Conservation (phyloP, 2,797 vertebrate species). For the Pterois miles region DNA sequence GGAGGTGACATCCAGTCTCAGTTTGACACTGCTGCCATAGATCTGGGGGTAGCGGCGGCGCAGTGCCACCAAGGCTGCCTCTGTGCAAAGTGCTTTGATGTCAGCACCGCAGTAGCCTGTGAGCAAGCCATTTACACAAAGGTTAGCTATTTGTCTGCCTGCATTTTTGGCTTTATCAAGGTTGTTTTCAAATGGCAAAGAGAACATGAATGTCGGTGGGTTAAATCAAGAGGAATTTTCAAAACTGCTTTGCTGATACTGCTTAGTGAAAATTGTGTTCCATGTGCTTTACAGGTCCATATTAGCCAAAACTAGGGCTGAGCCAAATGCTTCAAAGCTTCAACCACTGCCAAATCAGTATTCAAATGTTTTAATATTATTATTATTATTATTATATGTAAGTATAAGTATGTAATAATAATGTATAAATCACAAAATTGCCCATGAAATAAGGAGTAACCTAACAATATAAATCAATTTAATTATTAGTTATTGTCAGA, state of each 20-base stretch:
- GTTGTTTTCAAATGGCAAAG: neutral
- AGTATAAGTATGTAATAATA: no score
- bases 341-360: no score
- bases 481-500: no score
- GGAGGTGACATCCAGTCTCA: slow-evolving; percentile 93
- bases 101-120: slow-evolving; percentile 98
- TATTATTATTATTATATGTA: no score
- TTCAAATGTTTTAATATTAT: no score
- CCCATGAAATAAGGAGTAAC: no score
- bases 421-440: no score
- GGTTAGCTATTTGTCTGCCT: neutral
- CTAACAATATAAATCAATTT: no score
- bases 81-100: slow-evolving; percentile 99
- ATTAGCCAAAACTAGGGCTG: neutral
- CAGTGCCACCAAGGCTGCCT: slow-evolving; percentile 94
- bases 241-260: neutral
- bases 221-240: neutral
- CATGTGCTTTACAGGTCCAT: neutral
- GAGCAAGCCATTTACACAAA: neutral
- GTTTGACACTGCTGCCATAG: slow-evolving; percentile 95
- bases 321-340: no score
- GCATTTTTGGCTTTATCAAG: neutral
- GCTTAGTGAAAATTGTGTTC: no score
- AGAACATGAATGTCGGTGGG: neutral
- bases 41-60: slow-evolving; percentile 98